Conservation (phyloP, 2,888 invertebrate species). For the Eucera pruinosa region DNA sequence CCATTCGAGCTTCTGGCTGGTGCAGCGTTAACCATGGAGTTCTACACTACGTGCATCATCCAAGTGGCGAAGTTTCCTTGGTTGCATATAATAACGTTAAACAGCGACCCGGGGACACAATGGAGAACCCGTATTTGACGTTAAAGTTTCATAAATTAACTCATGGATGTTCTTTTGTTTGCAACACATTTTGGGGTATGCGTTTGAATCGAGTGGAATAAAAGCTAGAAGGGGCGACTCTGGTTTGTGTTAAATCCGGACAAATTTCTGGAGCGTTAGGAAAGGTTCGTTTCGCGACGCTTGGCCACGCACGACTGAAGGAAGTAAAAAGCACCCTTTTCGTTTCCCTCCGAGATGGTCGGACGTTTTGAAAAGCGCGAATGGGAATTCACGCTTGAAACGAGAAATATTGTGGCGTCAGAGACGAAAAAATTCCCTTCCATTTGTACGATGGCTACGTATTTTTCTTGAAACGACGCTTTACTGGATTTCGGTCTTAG, state of each 20-base stretch:
- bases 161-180: slow-evolving; percentile 10
- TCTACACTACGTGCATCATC: slow-evolving; percentile 50
- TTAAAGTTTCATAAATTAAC: slow-evolving; percentile 40
- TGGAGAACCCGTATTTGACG: slow-evolving; percentile 2
- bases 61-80: slow-evolving; percentile 48
- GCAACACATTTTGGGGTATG: not conserved
- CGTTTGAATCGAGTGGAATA: not conserved
- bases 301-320: not conserved
- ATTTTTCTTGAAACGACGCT: not conserved
- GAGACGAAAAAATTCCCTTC: slow-evolving; percentile 1
- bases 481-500: not conserved
- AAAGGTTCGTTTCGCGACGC: not conserved
- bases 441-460: slow-evolving; percentile 1
- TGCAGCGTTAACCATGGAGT: slow-evolving; percentile 39
- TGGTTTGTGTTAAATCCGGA: slow-evolving; percentile 13
- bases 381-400: slow-evolving; percentile 17
- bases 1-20: slow-evolving; percentile 55
- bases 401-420: slow-evolving; percentile 10
- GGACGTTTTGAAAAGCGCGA: not conserved
- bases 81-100: slow-evolving; percentile 49
- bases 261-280: not conserved
- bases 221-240: not conserved
- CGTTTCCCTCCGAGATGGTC: not conserved
- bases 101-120: slow-evolving; percentile 17
- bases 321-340: slow-evolving; percentile 6